A percentile compares a stretch with the other conserved stretches of the same genome.
Conservation (phyloP, 2,797 vertebrate species). For the Acipenser oxyrinchus region DNA sequence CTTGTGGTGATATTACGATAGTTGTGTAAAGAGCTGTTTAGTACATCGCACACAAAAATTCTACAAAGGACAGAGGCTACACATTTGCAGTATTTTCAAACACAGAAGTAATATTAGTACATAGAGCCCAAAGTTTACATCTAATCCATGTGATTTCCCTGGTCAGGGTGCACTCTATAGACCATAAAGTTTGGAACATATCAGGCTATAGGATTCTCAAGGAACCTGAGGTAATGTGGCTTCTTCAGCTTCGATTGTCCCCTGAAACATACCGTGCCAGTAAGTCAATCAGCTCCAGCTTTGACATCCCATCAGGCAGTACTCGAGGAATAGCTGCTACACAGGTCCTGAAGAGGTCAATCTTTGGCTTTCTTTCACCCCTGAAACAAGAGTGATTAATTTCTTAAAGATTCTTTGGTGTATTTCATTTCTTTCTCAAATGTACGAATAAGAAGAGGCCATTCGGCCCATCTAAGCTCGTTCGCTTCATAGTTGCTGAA, state of each 20-base stretch:
- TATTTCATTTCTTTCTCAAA: too few species aligned
- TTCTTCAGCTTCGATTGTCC: constrained; percentile 1
- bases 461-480: too few species aligned
- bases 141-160: constrained; percentile 18
- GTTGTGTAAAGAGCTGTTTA: too few species aligned
- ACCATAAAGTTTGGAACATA: background rate
- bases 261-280: constrained; percentile 72
- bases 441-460: too few species aligned
- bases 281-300: constrained; percentile 91
- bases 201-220: constrained; percentile 14
- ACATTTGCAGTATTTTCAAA: too few species aligned
- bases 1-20: too few species aligned
- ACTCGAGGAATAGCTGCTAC: constrained; percentile 94
- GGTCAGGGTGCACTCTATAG: constrained; percentile 14
- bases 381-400: constrained; percentile 45
- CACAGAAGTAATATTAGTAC: too few species aligned
- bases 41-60: too few species aligned
- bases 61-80: too few species aligned
- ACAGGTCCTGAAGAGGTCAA: constrained; percentile 93
- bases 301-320: constrained; percentile 95
- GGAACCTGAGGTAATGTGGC: constrained; percentile 21
- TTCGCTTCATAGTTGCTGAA: too few species aligned
- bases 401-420: too few species aligned
- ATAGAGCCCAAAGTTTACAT: background rate
- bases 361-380: constrained; percentile 96